phyloP scores from a whole-genome alignment of 2,888 invertebrate species.

The Ectemnius cavifrons region DNA sequence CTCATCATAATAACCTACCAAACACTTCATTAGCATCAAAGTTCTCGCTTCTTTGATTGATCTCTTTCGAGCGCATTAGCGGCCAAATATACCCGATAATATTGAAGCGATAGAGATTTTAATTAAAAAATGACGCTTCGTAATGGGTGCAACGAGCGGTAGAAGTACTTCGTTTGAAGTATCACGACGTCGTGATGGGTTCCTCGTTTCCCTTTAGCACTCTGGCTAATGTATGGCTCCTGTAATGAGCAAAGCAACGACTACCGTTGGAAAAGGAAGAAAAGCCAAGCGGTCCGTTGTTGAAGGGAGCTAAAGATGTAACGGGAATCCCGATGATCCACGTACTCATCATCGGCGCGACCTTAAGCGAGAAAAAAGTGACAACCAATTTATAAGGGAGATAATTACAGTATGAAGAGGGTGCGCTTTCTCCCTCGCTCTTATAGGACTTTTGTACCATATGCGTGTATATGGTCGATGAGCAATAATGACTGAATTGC shows the following conservation, averaged over 20 bases:
- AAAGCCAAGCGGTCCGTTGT: constrained; percentile 46
- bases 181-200: constrained; percentile 43
- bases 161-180: constrained; percentile 36
- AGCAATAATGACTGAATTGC: constrained; percentile 63
- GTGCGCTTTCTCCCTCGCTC: too few relatives aligned
- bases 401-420: constrained; percentile 75
- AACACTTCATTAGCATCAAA: too few relatives aligned
- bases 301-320: constrained; percentile 65
- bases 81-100: too few relatives aligned
- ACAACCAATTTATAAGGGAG: constrained; percentile 75
- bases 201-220: constrained; percentile 45
- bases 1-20: too few relatives aligned
- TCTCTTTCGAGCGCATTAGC: constrained; percentile 3
- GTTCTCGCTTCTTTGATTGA: too few relatives aligned
- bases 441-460: constrained; percentile 54
- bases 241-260: constrained; percentile 48
- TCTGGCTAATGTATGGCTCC: constrained; percentile 42
- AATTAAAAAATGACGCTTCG: constrained; percentile 30
- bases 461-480: constrained; percentile 56
- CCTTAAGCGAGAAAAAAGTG: constrained; percentile 72
- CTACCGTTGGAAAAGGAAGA: constrained; percentile 10
- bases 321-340: constrained; percentile 71
- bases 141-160: constrained; percentile 31
- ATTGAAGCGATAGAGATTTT: background rate
- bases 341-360: constrained; percentile 72